Evolutionary conservation across 2,888 invertebrate species (phyloP).

Genomic region (Ormyrus rosae): DNA sequence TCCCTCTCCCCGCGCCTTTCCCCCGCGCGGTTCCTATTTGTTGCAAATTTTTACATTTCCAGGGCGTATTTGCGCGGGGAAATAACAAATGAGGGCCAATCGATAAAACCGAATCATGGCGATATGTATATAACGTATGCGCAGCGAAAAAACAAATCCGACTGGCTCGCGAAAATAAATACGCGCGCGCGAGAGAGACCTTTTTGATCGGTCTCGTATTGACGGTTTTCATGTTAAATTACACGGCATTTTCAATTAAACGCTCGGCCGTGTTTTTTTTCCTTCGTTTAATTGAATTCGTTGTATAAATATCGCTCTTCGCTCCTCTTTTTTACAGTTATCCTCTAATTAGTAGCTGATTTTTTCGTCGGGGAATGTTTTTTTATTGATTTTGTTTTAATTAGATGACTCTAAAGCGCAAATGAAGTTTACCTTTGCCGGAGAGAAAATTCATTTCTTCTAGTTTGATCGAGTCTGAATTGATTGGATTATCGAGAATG

Average conservation of each 20-base stretch:
- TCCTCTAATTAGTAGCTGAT: background rate
- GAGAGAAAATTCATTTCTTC: too few species aligned
- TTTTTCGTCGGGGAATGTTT: background rate
- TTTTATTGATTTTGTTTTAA: background rate
- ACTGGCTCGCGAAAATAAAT: conserved; percentile 18
- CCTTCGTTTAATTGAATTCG: conserved; percentile 22
- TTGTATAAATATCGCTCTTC: conserved; percentile 15
- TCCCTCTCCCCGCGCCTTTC: background rate
- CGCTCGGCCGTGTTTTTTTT: background rate
- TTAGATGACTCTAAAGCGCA: too few species aligned
- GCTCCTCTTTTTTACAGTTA: background rate
- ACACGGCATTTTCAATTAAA: conserved; percentile 45
- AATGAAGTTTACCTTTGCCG: too few species aligned
- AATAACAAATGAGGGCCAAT: conserved; percentile 45
- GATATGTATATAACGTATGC: background rate
- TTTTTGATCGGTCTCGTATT: conserved; percentile 28
- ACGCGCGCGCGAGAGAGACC: background rate
- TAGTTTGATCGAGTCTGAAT: too few species aligned
- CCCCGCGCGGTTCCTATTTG: conserved; percentile 3
- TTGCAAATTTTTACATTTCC: conserved; percentile 41
- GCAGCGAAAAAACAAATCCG: conserved; percentile 34
- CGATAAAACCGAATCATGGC: conserved; percentile 32
- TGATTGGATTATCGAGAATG: too few species aligned
- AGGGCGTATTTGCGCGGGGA: conserved; percentile 29
- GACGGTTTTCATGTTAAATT: conserved; percentile 35